A percentile compares a stretch with the other conserved stretches of the same genome.
Evolutionary conservation across 2,888 invertebrate species (phyloP).

Genomic region (Diarsia brunnea): DNA sequence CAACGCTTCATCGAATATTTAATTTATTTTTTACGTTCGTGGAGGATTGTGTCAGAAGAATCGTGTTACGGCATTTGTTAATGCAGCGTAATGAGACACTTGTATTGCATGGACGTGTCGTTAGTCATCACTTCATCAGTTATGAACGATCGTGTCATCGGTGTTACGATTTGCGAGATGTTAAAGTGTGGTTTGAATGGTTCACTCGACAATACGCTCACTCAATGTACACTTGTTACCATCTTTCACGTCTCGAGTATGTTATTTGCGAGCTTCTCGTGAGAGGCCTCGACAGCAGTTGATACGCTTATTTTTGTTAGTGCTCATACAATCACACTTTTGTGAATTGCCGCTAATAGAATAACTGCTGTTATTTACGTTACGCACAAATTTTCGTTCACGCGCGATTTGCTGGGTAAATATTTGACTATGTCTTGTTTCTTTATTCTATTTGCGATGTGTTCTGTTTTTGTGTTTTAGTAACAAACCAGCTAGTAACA

Average conservation of each 20-base stretch:
- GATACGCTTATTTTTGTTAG: slow-evolving; percentile 52
- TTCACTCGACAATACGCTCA: slow-evolving; percentile 52
- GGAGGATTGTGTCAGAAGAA: slow-evolving; percentile 54
- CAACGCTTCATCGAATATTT: slow-evolving; percentile 65
- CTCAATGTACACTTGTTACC: slow-evolving; percentile 55
- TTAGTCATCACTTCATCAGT: slow-evolving; percentile 68
- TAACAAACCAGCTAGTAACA: slow-evolving; percentile 37
- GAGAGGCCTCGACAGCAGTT: slow-evolving; percentile 40
- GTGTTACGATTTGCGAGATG: slow-evolving; percentile 54
- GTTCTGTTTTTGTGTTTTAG: slow-evolving; percentile 54
- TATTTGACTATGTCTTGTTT: slow-evolving; percentile 50
- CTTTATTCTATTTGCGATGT: slow-evolving; percentile 49
- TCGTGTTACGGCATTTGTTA: slow-evolving; percentile 67
- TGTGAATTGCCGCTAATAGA: slow-evolving; percentile 71
- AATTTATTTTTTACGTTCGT: slow-evolving; percentile 56
- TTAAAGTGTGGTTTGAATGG: slow-evolving; percentile 53
- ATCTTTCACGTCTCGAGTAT: slow-evolving; percentile 47
- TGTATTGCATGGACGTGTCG: slow-evolving; percentile 56
- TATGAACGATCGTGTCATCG: slow-evolving; percentile 68
- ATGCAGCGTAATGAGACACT: slow-evolving; percentile 67
- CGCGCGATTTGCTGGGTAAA: slow-evolving; percentile 49
- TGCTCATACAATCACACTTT: slow-evolving; percentile 58
- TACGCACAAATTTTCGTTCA: slow-evolving; percentile 59
- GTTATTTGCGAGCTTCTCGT: slow-evolving; percentile 39
- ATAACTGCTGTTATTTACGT: slow-evolving; percentile 59